Conservation (phyloP, 2,797 vertebrate genomes). For the Phoebastria nigripes region DNA sequence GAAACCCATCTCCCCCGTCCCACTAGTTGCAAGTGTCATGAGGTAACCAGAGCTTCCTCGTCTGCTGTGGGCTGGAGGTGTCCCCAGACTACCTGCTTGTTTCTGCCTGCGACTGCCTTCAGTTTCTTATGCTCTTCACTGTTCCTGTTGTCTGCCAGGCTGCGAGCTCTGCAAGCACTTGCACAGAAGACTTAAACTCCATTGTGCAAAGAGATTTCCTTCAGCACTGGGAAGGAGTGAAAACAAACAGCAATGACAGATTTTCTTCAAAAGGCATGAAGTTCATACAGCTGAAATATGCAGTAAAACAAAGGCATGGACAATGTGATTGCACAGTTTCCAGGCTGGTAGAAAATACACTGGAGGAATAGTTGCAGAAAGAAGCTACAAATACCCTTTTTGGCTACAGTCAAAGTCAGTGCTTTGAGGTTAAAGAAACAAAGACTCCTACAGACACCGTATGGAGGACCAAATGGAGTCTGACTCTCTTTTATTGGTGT, state of each 20-base stretch:
- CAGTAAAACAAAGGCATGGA: neutral
- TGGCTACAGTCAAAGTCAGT: neutral
- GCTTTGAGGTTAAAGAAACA: neutral
- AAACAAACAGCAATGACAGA: neutral
- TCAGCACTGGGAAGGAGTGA: too few relatives aligned
- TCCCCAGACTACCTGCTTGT: neutral
- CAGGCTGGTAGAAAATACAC: neutral
- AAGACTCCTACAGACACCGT: neutral
- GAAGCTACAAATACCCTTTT: neutral
- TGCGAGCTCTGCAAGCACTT: neutral
- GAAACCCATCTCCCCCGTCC: neutral
- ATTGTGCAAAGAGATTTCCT: neutral
- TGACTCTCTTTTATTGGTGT: neutral
- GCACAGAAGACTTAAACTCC: neutral
- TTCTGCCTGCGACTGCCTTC: neutral
- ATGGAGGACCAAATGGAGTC: neutral
- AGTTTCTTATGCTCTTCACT: neutral
- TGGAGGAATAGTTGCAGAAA: neutral
- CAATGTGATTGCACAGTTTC: neutral
- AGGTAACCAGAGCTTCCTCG: neutral
- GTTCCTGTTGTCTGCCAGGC: neutral
- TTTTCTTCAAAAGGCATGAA: neutral
- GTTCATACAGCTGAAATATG: neutral
- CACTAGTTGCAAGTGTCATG: neutral
- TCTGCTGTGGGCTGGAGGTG: neutral